Conservation (phyloP, 2,888 invertebrate genomes). For the Phorcus lineatus region DNA sequence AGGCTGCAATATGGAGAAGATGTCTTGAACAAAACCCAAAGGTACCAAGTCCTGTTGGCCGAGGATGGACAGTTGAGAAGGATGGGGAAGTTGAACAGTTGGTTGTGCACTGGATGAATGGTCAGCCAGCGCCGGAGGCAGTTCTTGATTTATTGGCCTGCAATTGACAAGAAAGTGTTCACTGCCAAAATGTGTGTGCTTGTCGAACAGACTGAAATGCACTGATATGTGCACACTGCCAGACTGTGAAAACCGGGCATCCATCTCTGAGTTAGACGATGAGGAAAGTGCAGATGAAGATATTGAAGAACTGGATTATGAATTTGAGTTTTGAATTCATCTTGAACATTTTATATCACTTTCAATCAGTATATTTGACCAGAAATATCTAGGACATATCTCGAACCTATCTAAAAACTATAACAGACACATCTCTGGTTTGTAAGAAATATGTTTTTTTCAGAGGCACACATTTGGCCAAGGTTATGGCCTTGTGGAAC, state of each 20-base stretch:
- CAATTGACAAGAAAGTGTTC: conserved; percentile 26
- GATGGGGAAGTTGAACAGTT: conserved; percentile 21
- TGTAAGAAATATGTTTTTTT: no score
- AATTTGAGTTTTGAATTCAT: no score
- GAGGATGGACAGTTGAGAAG: conserved; percentile 28
- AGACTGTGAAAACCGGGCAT: neutral
- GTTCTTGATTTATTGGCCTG: conserved; percentile 28
- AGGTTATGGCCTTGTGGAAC: no score
- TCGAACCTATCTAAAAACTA: no score
- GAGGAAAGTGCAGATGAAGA: no score
- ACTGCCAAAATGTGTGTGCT: conserved; percentile 8
- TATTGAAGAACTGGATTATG: no score
- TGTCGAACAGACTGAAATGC: neutral
- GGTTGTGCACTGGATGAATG: conserved; percentile 30
- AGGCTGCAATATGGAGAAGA: conserved; percentile 41
- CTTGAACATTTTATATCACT: no score
- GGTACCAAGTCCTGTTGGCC: conserved; percentile 29
- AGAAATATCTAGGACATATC: no score
- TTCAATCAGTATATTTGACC: no score
- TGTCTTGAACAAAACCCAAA: conserved; percentile 23
- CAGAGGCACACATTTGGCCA: no score
- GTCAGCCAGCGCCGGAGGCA: conserved; percentile 20
- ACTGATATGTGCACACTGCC: conserved; percentile 33
- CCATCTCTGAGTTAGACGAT: no score
- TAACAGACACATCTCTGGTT: no score